Base-by-base conservation (phyloP, 2,113 vertebrate species). In the Limanda limanda region DNA sequence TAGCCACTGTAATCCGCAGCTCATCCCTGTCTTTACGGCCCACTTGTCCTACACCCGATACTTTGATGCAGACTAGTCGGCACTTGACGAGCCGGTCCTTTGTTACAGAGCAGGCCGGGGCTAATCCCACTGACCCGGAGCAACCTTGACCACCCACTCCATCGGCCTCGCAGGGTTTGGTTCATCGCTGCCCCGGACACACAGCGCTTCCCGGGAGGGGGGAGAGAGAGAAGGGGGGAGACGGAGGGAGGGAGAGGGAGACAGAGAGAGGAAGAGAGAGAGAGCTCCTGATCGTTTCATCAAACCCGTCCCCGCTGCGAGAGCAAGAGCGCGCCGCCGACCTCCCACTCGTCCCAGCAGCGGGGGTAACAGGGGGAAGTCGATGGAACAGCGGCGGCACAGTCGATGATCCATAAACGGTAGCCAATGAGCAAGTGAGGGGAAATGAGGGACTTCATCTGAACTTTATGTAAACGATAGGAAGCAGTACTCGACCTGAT, bases 121-220 rank as follows among this genome's bases (percentile, higher is more conserved):
- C 92, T 94, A 94, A 93, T 95, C 91, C 89, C 90, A 89, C 87
- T 94, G 94, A 94, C 93, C 94, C 88, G 86, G 74, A 79, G 77
- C 91, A 93, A 95, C 94, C 94, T 94, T 92, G 90, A 93, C 91
- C 93, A 93, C 92, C 91, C 89, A 93, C 88, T 81, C 87, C 81
- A 80, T 79, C 76, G 84, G 88, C 82, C 86, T 90, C 87, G 88
- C 17, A 42, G 80, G 88, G 87, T 90, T 27, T 88, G 90, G 92
- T 81, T 90, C 89, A 88, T 68, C 71, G 81, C 83, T 56, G 81
- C 88, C 83, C 86, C 90, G 92, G 92, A 93, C 93, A 91, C 82
- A 85, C 68, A 82, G 87, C 79, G 88, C 81, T 93, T 95, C 91
- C 93, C 89, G 75, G 47, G 88, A 92, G 92, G 90, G 66, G 54